Percentiles rank a stretch among this genome's conserved stretches.
These are phyloP conservation scores for Sesia bembeciformis DNA, from an alignment of 2,888 invertebrate species.

Conservation along the genomic window DNA sequence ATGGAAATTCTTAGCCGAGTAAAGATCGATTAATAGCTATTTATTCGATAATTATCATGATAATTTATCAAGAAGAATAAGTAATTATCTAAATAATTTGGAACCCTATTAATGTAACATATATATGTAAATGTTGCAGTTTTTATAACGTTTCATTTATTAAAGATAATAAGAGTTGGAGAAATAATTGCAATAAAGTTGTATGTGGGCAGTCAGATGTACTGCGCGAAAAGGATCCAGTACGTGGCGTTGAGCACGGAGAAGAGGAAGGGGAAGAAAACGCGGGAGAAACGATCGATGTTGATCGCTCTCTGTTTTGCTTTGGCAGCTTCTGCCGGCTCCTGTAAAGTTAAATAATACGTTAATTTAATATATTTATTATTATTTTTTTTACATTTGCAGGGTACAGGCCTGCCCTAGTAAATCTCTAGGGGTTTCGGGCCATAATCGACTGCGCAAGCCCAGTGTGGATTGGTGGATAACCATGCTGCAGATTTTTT, in stretches of 20 bases:
- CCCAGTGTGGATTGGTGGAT: no score
- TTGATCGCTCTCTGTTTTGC: slow-evolving; percentile 77
- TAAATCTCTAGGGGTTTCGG: no score
- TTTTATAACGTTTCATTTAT: neutral
- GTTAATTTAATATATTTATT: no score
- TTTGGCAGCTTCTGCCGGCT: slow-evolving; percentile 55
- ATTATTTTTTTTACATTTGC: no score
- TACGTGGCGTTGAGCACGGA: slow-evolving; percentile 90
- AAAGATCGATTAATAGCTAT: no score
- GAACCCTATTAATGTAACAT: neutral
- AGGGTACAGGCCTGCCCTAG: no score
- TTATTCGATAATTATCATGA: no score
- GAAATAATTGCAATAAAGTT: neutral
- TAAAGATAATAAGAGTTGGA: neutral
- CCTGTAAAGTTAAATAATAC: slow-evolving; percentile 26
- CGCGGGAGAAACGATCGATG: slow-evolving; percentile 90
- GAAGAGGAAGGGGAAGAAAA: slow-evolving; percentile 92
- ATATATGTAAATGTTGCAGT: neutral
- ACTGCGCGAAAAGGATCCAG: slow-evolving; percentile 85
- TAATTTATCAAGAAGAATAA: neutral
- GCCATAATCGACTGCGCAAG: no score
- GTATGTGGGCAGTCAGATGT: slow-evolving; percentile 44
- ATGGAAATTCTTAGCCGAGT: no score
- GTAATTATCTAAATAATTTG: neutral
- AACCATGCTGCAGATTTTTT: no score